Percentiles rank a stretch among this genome's conserved stretches.
Evolutionary conservation across 2,888 invertebrate species (phyloP).

Genomic region (Drosophila merina): DNA sequence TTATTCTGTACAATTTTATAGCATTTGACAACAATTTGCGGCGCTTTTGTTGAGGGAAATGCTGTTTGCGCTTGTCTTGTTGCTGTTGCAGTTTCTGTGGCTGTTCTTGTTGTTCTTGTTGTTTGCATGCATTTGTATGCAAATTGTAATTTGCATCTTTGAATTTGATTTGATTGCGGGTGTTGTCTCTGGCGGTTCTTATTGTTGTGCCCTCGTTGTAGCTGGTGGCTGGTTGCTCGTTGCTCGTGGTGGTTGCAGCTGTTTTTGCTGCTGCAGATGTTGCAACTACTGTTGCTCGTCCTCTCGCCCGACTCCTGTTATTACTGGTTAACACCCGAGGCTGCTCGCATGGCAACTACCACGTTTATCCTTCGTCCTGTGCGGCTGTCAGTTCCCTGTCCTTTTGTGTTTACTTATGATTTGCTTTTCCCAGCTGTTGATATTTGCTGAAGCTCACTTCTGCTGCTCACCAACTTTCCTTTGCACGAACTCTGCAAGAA

Average conservation of each 20-base stretch:
- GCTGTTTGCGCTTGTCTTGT: constrained; percentile 28
- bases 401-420: constrained; percentile 64
- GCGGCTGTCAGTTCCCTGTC: constrained; percentile 17
- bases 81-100: constrained; percentile 9
- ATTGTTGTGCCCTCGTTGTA: constrained; percentile 47
- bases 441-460: constrained; percentile 29
- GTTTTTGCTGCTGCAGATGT: constrained; percentile 18
- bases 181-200: constrained; percentile 48
- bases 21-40: constrained; percentile 47
- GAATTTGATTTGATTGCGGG: constrained; percentile 62
- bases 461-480: constrained; percentile 39
- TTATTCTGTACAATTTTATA: constrained; percentile 38
- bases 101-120: constrained; percentile 15
- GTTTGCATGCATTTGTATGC: constrained; percentile 65
- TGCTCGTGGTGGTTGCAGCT: constrained; percentile 25
- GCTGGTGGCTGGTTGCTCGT: constrained; percentile 41
- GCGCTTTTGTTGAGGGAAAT: constrained; percentile 22
- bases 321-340: constrained; percentile 54
- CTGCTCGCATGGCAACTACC: constrained; percentile 68
- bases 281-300: constrained; percentile 22
- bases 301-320: constrained; percentile 4
- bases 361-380: constrained; percentile 36
- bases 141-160: constrained; percentile 79
- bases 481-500: constrained; percentile 47
- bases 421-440: constrained; percentile 38